Evolutionary conservation across 1,140 invertebrate species (phyloP), one percentile per base, ranked within the genome.

Genomic region (Homarus americanus): DNA sequence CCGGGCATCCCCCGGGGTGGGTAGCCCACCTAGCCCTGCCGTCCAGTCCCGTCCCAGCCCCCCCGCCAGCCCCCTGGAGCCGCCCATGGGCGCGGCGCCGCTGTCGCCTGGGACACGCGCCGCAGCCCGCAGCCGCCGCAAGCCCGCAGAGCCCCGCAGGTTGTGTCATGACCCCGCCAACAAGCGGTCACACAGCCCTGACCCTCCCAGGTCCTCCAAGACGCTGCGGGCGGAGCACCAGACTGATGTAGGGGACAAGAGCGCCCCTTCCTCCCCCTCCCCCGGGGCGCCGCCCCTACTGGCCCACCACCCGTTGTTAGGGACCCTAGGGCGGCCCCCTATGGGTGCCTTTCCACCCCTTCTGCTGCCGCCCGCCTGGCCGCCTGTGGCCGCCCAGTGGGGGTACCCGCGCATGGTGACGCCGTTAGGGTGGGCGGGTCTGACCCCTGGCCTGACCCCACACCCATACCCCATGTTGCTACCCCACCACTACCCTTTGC

Each of bases 71-170:
- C 79, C 82, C 66, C 34, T 87, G 91, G 86, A 89, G 79, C 53
- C 82, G 44, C 86, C 10, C 34, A 44, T 87, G 73, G 80, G 85
- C 44, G 76, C 85, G 84, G 75, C 85, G 85, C 80, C 85, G 36
- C 85, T 82, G 79, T 88, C 82, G 63, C 90, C 82, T n/a, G 72
- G 73, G 32, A 83, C 83, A 36, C 86, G 82, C 91, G 69, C 82
- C 80, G 89, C 82, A 36, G 40, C 85, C 72, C 85, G 94, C 92
- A 95, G 96, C 93, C 97, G 97, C 93, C 94, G 97, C 38, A 97
- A 97, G 92, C 95, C 96, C 84, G 95, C 96, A 17, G 97, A 97
- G 87, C 96, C 97, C 0, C 95, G 96, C 15, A 96, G 96, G 93
- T 93, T 95, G 87, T 94, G 93, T 53, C 94, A 94, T 20, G 92